Conservation (phyloP, 2,797 vertebrate genomes). For the Orientallactaga sibirica region DNA sequence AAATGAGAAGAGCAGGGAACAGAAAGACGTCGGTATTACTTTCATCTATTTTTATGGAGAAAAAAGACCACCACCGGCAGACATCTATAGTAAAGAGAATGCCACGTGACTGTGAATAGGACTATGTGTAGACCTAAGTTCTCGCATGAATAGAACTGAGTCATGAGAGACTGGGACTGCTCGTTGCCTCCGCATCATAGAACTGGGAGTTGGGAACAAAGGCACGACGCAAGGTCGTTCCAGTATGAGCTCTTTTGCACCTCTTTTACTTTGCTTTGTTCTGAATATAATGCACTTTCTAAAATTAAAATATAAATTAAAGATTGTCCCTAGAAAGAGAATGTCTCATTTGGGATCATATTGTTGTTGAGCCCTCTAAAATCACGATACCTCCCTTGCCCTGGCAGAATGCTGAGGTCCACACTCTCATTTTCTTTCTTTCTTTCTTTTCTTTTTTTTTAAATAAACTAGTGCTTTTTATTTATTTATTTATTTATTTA, state of each 20-base stretch:
- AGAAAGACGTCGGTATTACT: neutral
- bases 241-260: neutral
- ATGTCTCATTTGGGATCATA: neutral
- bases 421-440: neutral
- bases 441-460: no score
- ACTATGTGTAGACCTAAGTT: neutral
- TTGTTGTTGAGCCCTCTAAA: neutral
- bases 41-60: neutral
- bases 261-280: neutral
- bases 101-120: neutral
- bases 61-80: neutral
- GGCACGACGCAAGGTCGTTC: neutral
- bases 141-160: neutral
- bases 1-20: neutral
- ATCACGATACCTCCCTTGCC: neutral
- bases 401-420: no score
- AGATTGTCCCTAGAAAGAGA: neutral
- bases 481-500: no score
- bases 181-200: neutral
- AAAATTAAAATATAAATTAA: slow-evolving; percentile 10
- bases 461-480: no score
- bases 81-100: neutral
- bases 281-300: neutral
- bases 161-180: neutral
- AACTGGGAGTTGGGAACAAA: neutral